phyloP scores from a whole-genome alignment of 1,140 invertebrate genomes.

The Acromyrmex heyeri region DNA sequence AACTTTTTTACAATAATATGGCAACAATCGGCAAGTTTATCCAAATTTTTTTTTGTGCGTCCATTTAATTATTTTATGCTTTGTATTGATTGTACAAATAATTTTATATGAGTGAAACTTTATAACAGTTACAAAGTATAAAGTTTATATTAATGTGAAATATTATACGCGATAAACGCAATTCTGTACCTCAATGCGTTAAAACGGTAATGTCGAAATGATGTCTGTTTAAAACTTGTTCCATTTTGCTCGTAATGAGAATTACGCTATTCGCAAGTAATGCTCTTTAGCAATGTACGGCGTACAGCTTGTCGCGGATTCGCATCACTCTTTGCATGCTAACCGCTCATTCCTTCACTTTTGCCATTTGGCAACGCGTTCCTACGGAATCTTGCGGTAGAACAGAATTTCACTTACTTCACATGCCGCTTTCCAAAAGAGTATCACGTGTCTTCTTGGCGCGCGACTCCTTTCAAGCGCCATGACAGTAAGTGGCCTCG shows the following conservation, averaged over 20 bases:
- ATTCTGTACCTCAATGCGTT: conserved; percentile 16
- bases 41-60: not conserved
- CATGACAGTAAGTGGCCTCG: conserved; percentile 26
- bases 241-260: conserved; percentile 16
- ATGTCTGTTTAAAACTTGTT: conserved; percentile 22
- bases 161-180: not conserved
- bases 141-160: not conserved
- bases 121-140: not conserved
- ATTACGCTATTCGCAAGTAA: not conserved
- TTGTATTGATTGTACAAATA: not conserved
- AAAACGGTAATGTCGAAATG: not conserved
- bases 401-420: conserved; percentile 14
- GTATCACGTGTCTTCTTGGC: not conserved
- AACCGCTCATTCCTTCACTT: conserved; percentile 36
- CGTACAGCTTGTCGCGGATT: conserved; percentile 39
- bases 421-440: not conserved
- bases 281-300: not conserved
- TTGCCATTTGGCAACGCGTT: conserved; percentile 45
- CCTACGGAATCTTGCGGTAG: conserved; percentile 22
- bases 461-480: not conserved
- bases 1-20: not conserved
- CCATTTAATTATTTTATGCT: not conserved
- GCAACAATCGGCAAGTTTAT: not conserved
- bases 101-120: not conserved
- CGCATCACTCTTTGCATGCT: conserved; percentile 41